Evolutionary conservation across 2,797 vertebrate species (phyloP).

Genomic region (Halcyon chelicuti): DNA sequence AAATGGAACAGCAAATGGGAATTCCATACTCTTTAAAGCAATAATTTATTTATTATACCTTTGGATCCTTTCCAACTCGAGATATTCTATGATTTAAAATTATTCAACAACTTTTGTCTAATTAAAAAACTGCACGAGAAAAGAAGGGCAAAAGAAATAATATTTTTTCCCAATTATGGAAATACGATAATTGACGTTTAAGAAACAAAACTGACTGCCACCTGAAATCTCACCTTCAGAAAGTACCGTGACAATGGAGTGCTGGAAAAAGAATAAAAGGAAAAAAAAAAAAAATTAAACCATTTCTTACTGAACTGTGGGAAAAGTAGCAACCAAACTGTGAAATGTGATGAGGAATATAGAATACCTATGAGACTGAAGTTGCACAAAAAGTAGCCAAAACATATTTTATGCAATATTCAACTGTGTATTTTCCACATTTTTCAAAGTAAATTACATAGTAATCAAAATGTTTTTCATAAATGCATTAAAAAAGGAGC

Average conservation of each 20-base stretch:
- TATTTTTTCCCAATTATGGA: too few relatives aligned
- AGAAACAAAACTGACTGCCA: not conserved
- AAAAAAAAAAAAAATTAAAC: not conserved
- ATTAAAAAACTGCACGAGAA: not conserved
- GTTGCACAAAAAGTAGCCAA: not conserved
- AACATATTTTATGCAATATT: not conserved
- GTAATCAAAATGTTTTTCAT: not conserved
- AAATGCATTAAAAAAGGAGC: not conserved
- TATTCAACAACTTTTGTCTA: not conserved
- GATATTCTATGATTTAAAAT: not conserved
- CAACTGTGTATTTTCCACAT: not conserved
- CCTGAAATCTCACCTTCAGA: not conserved
- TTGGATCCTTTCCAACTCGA: accelerated
- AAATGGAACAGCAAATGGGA: not conserved
- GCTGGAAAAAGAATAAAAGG: not conserved
- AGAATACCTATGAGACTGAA: not conserved
- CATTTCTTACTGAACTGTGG: not conserved
- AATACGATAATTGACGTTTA: not conserved
- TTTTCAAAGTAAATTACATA: not conserved
- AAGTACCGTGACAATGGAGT: not conserved
- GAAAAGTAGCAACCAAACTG: not conserved
- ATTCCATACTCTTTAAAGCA: not conserved
- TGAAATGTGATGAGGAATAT: not conserved
- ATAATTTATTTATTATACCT: not conserved
- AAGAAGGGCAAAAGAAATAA: not conserved